Evolutionary conservation across 2,797 vertebrate species (phyloP).

Genomic region (Sarcophilus harrisii): DNA sequence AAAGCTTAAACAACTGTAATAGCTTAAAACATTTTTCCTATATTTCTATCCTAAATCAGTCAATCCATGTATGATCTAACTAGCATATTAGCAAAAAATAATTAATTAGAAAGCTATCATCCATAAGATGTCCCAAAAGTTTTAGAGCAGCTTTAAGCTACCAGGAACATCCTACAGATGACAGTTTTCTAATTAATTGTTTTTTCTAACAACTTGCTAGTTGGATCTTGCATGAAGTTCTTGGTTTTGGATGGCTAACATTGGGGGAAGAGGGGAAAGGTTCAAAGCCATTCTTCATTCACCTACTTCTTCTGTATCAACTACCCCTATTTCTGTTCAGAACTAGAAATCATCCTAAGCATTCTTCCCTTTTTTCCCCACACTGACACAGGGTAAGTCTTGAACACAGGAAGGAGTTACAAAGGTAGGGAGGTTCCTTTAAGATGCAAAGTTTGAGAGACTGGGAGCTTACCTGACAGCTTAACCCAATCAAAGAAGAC

Average conservation of each 20-base stretch:
- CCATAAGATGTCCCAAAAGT: neutral
- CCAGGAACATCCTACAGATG: neutral
- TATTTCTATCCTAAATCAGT: neutral
- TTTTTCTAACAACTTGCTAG: neutral
- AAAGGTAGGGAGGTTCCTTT: neutral
- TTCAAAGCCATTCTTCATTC: neutral
- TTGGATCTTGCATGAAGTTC: neutral
- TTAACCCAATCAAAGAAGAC: neutral
- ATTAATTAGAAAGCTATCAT: neutral
- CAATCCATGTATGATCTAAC: neutral
- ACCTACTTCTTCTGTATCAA: neutral
- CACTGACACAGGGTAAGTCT: neutral
- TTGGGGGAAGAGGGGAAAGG: neutral
- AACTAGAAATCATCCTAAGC: neutral
- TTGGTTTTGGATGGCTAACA: neutral
- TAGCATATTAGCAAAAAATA: neutral
- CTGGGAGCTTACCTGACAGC: neutral
- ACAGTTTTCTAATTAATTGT: neutral
- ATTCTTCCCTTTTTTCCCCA: neutral
- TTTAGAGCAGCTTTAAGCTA: neutral
- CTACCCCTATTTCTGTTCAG: neutral
- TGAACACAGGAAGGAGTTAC: neutral
- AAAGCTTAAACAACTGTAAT: neutral
- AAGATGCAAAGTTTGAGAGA: neutral
- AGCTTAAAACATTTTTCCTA: neutral